Percentiles rank a stretch among this genome's conserved stretches.
phyloP scores from a whole-genome alignment of 2,888 invertebrate genomes.

The Sarcophaga carnaria region DNA sequence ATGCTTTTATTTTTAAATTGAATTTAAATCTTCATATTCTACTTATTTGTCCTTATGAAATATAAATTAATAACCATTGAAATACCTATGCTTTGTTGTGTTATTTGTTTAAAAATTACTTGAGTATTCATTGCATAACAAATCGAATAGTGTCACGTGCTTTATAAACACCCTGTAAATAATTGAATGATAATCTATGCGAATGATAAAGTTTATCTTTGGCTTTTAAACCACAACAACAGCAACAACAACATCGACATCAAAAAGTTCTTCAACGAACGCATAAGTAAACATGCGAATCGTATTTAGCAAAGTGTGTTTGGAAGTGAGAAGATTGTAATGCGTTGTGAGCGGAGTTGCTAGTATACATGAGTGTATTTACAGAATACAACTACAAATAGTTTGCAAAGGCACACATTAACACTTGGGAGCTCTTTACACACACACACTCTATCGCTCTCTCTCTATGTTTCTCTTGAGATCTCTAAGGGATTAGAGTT shows the following conservation, averaged over 20 bases:
- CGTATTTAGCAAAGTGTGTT: not conserved
- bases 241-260: not conserved
- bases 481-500: not conserved
- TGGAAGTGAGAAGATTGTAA: not conserved
- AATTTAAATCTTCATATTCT: too few species aligned
- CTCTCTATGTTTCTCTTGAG: not conserved
- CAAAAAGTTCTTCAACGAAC: not conserved
- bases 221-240: too few species aligned
- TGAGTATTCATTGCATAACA: not conserved
- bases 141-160: not conserved
- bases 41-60: not conserved
- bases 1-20: too few species aligned
- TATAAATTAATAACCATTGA: not conserved
- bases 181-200: slow-evolving; percentile 19
- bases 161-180: not conserved
- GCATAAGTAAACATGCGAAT: slow-evolving; percentile 9
- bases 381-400: too few species aligned
- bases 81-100: not conserved
- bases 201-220: not conserved
- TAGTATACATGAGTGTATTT: not conserved
- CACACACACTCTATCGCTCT: not conserved
- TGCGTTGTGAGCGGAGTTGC: not conserved
- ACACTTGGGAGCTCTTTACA: not conserved
- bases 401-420: not conserved
- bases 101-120: not conserved